A percentile compares a stretch with the other conserved stretches of the same genome.
Conservation (phyloP, 2,113 vertebrate species). For the Hyperopisus bebe region DNA sequence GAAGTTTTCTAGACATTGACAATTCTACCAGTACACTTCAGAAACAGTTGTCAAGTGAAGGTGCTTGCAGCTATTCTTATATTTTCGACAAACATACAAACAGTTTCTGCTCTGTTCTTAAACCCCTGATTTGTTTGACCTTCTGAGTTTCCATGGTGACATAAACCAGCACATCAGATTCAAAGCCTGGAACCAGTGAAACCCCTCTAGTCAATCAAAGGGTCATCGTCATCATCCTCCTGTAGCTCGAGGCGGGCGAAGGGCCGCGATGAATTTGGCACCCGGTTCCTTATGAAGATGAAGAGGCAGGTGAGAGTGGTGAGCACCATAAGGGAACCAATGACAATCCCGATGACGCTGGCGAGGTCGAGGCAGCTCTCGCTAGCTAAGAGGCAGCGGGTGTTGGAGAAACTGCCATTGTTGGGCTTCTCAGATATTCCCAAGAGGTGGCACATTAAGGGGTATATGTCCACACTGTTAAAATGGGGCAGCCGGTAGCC, state of each 20-base stretch:
- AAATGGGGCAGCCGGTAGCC: conserved; percentile 56
- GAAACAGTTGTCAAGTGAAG: background rate
- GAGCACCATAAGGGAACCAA: conserved; percentile 69
- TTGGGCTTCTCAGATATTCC: conserved; percentile 66
- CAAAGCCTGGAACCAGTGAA: background rate
- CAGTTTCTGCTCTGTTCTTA: background rate
- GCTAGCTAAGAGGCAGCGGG: conserved; percentile 66
- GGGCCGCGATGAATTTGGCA: conserved; percentile 18
- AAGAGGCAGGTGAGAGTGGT: conserved; percentile 68
- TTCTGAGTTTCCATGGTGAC: background rate
- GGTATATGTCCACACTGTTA: conserved; percentile 82
- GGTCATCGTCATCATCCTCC: conserved; percentile 67
- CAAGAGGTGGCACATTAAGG: conserved; percentile 87
- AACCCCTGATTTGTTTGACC: background rate
- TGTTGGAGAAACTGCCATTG: conserved; percentile 72
- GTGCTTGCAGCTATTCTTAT: background rate
- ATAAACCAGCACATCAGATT: background rate
- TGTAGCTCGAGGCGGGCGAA: conserved; percentile 77
- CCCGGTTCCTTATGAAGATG: conserved; percentile 53
- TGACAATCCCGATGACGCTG: conserved; percentile 66
- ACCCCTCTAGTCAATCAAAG: conserved; percentile 62
- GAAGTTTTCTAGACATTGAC: background rate
- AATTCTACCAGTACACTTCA: background rate
- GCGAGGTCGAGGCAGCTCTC: conserved; percentile 66
- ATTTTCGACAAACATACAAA: background rate